A percentile compares a stretch with the other conserved stretches of the same genome.
These are phyloP conservation scores for Catocala fraxini DNA, from an alignment of 2,888 invertebrate species.

Conservation along the genomic window DNA sequence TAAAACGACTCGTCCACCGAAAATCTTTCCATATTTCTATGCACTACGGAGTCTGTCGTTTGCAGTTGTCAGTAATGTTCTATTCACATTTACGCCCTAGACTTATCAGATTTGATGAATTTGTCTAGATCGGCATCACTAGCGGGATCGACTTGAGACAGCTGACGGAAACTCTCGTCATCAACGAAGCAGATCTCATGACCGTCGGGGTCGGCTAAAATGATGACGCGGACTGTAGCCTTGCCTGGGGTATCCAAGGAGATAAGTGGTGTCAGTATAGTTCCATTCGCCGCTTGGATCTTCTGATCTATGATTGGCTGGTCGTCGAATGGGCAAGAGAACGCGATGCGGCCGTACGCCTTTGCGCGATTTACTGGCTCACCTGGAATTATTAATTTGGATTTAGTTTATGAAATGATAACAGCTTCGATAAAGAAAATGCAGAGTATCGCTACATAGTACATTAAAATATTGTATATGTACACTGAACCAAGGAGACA, in stretches of 20 bases:
- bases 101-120: constrained; percentile 91
- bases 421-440: too few species aligned
- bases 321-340: constrained; percentile 93
- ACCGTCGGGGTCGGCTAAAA: constrained; percentile 98
- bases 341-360: constrained; percentile 98
- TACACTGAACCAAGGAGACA: too few species aligned
- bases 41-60: too few species aligned
- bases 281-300: constrained; percentile 90
- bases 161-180: constrained; percentile 96
- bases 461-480: too few species aligned
- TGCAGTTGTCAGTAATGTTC: too few species aligned
- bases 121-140: constrained; percentile 93
- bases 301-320: constrained; percentile 92
- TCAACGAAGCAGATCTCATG: constrained; percentile 99
- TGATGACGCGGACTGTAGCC: constrained; percentile 98
- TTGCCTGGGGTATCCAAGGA: constrained; percentile 99
- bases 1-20: too few species aligned
- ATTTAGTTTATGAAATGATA: too few species aligned
- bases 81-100: constrained; percentile 65
- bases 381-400: constrained; percentile 71
- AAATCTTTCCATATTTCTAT: too few species aligned
- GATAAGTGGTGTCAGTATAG: constrained; percentile 95
- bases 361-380: constrained; percentile 92
- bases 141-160: constrained; percentile 95
- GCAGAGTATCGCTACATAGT: too few species aligned